Evolutionary conservation across 1,140 invertebrate species (phyloP), one percentile per base, ranked within the genome.

Genomic region (Streblospio benedicti): DNA sequence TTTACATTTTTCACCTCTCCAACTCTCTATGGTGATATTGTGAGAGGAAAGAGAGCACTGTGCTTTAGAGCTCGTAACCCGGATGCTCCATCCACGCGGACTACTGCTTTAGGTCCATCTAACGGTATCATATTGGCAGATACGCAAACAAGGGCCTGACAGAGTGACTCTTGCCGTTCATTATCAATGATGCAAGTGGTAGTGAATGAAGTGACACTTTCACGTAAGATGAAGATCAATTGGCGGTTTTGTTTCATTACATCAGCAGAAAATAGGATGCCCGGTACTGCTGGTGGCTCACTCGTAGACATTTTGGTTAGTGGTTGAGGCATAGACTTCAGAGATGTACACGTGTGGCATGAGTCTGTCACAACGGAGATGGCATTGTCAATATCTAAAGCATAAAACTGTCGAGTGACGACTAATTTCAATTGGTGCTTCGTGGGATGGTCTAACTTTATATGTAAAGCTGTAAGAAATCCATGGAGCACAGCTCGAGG

Each of bases 31-130:
- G n/a, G n/a, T n/a, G n/a, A n/a, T n/a, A n/a, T n/a, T n/a, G n/a
- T 35, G n/a, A 30, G 54, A 25, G 41, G 12, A n/a, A 67, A 33
- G 12, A 56, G 30, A 27, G 60, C 43, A 31, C 62, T 60, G 2
- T 58, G 31, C 14, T 55, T 35, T 5, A 65, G 25, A 9, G 65
- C 32, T 27, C 33, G 25, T 20, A 67, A 65, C 30, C 65, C 65
- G 27, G 60, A 57, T n/a, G 63, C 60, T 20, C 54, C 32, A 56
- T 65, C 65, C 5, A 56, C 63, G 1, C 65, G 35, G 4, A 67
- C 60, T 0, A 65, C 54, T 2, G 63, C 57, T n/a, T 20, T 27
- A 23, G 62, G 55, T n/a, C 65, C 61, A 33, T 61, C 56, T 9
- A 65, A 33, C 9, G 63, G 63, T 30, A 9, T 25, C 25, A 52